Conservation (phyloP, 2,888 invertebrate genomes). For the Cremastinae sp. region DNA sequence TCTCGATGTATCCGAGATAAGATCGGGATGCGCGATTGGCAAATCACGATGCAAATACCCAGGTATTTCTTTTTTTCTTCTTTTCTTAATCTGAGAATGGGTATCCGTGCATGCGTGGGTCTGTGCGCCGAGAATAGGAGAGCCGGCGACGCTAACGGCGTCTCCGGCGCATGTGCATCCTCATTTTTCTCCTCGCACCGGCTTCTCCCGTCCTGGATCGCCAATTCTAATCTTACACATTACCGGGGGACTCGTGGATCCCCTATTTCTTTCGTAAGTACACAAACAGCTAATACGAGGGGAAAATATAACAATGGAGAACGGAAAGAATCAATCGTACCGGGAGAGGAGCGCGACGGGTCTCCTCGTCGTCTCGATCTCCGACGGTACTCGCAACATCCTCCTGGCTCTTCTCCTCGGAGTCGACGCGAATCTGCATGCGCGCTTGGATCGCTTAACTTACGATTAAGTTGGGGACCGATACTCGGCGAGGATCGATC, state of each 20-base stretch:
- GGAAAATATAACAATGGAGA: conserved; percentile 24
- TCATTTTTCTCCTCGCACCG: background rate
- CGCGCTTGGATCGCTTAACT: conserved; percentile 1
- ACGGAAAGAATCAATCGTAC: conserved; percentile 2
- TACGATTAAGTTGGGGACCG: conserved; percentile 60
- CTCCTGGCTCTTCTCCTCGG: background rate
- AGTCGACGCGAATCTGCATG: background rate
- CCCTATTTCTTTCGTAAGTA: conserved; percentile 16
- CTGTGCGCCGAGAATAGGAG: too few species aligned
- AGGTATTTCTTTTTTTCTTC: background rate
- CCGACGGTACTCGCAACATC: background rate
- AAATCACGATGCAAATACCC: conserved; percentile 13
- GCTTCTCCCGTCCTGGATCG: background rate
- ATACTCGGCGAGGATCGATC: conserved; percentile 66
- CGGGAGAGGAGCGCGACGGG: conserved; percentile 7
- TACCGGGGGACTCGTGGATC: conserved; percentile 23
- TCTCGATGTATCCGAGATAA: conserved; percentile 22
- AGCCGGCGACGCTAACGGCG: too few species aligned
- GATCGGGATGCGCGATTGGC: conserved; percentile 17
- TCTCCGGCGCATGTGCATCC: background rate
- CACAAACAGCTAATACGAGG: conserved; percentile 31
- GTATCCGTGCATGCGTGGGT: background rate
- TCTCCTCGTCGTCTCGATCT: background rate
- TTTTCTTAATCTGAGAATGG: background rate
- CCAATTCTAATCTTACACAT: conserved; percentile 39